These are phyloP conservation scores for Dascyllus trimaculatus DNA, from an alignment of 2,113 vertebrate genomes.

Conservation along the genomic window DNA sequence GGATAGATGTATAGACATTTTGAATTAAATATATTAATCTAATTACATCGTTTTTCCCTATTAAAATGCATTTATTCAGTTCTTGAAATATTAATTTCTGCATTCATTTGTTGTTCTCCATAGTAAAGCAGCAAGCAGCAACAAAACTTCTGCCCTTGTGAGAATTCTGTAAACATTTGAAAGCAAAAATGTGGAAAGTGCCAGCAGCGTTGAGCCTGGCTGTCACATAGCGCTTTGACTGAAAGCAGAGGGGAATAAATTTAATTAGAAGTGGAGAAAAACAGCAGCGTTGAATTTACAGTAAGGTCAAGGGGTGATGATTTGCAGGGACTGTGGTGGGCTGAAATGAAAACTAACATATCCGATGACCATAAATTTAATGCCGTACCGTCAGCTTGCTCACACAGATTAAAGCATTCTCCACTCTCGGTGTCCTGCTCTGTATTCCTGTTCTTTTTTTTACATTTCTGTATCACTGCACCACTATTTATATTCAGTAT, in stretches of 20 bases:
- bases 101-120: too few relatives aligned
- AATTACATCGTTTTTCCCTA: too few relatives aligned
- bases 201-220: background rate
- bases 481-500: conserved; percentile 27
- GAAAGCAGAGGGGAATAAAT: background rate
- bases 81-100: too few relatives aligned
- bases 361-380: background rate
- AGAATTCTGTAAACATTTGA: too few relatives aligned
- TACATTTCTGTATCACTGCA: conserved; percentile 33
- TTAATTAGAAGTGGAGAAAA: background rate
- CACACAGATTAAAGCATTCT: conserved; percentile 2
- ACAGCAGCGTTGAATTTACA: background rate
- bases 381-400: background rate
- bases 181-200: background rate
- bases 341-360: background rate
- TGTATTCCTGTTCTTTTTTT: conserved; percentile 1
- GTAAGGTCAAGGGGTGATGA: too few relatives aligned
- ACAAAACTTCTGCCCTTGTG: too few relatives aligned
- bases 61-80: too few relatives aligned
- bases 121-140: too few relatives aligned
- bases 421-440: background rate
- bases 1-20: too few relatives aligned
- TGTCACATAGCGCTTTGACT: background rate
- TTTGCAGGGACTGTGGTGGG: background rate
- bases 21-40: too few relatives aligned